Conservation (phyloP, 2,113 vertebrate species). For the Anoplopoma fimbria region DNA sequence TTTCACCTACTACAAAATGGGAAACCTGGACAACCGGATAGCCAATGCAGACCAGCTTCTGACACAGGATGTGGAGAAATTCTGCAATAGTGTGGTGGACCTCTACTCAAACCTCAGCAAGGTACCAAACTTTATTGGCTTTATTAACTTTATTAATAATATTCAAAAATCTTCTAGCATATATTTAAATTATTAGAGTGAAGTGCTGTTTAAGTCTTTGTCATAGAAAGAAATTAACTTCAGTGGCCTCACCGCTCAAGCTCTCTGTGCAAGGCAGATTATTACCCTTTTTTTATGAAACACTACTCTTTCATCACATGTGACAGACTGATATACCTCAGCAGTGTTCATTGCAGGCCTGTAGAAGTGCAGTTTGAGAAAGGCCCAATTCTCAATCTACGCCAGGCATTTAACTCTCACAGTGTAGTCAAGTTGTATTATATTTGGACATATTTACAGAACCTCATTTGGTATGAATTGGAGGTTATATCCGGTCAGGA, state of each 20-base stretch:
- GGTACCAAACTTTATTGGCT: conserved; percentile 74
- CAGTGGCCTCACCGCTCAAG: not conserved
- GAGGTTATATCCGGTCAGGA: not conserved
- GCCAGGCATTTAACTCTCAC: too few relatives aligned
- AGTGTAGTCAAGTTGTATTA: not conserved
- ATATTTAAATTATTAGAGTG: not conserved
- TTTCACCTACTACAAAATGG: conserved; percentile 99
- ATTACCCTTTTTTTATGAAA: not conserved
- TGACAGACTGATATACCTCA: not conserved
- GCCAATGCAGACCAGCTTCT: conserved; percentile 97
- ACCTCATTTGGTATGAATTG: not conserved
- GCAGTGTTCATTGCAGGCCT: not conserved
- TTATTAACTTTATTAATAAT: not conserved
- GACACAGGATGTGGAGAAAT: conserved; percentile 97
- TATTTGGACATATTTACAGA: not conserved
- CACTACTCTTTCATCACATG: not conserved
- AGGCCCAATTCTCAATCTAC: too few relatives aligned
- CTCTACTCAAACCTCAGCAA: conserved; percentile 99
- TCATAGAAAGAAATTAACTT: not conserved
- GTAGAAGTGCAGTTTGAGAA: too few relatives aligned
- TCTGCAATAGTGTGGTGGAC: conserved; percentile 98
- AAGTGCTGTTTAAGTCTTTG: not conserved
- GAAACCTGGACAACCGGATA: conserved; percentile 98
- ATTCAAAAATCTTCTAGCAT: too few relatives aligned
- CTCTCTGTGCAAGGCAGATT: too few relatives aligned